A percentile compares a stretch with the other conserved stretches of the same genome.
These are phyloP conservation scores for Astreopora myriophthalma DNA, from an alignment of 64 coral and sea anemone genomes.

Conservation along the genomic window DNA sequence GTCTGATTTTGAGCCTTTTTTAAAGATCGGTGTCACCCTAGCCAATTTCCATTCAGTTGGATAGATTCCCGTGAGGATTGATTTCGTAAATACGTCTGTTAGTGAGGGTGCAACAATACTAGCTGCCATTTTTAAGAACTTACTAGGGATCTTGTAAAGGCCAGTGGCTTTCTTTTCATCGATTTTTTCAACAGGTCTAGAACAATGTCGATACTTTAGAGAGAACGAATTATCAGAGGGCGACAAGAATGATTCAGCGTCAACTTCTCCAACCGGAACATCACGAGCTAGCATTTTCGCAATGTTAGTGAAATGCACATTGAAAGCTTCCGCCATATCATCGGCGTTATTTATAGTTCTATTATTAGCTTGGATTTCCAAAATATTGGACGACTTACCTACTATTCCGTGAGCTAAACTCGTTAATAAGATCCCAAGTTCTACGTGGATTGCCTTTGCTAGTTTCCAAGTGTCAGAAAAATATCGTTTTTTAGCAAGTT, in stretches of 20 bases:
- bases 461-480: slow-evolving; percentile 31
- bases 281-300: too few relatives aligned
- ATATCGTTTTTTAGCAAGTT: slow-evolving; percentile 39
- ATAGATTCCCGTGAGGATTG: slow-evolving; percentile 37
- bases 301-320: not conserved
- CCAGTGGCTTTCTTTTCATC: too few relatives aligned
- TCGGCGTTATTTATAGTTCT: not conserved
- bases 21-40: slow-evolving; percentile 58
- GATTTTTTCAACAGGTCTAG: too few relatives aligned
- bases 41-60: slow-evolving; percentile 62
- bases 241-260: too few relatives aligned
- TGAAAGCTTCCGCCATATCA: slow-evolving; percentile 16
- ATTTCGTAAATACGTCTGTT: slow-evolving; percentile 35
- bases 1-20: slow-evolving; percentile 29
- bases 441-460: slow-evolving; percentile 18
- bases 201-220: too few relatives aligned
- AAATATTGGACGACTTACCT: slow-evolving; percentile 21
- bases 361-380: slow-evolving; percentile 46
- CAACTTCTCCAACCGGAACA: too few relatives aligned
- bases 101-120: slow-evolving; percentile 50
- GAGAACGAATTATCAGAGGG: too few relatives aligned
- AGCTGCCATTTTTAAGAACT: slow-evolving; percentile 53
- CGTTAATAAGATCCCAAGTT: slow-evolving; percentile 61
- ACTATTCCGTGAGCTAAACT: slow-evolving; percentile 7
- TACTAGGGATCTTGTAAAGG: not conserved